Percentiles rank a stretch among this genome's conserved stretches.
phyloP scores from a whole-genome alignment of 2,113 vertebrate genomes.

The Sinocyclocheilus grahami region DNA sequence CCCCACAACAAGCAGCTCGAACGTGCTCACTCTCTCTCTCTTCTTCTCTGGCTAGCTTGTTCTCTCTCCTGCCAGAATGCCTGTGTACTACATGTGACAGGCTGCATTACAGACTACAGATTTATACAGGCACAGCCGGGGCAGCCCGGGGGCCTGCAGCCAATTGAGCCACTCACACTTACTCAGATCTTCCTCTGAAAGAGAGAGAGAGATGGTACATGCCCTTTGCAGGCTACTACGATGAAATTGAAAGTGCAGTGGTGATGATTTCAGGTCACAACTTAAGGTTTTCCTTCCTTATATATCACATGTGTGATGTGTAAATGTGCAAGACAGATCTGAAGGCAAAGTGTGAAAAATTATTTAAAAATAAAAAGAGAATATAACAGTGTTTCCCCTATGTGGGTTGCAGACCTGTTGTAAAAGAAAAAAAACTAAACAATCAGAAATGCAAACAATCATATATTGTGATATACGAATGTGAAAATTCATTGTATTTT shows the following conservation, averaged over 20 bases:
- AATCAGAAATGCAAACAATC: background rate
- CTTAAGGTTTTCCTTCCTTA: background rate
- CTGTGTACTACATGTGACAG: conserved; percentile 78
- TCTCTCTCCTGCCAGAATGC: conserved; percentile 67
- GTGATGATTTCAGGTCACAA: background rate
- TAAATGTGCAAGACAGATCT: conserved; percentile 3
- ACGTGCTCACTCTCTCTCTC: conserved; percentile 3
- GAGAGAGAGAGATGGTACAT: background rate
- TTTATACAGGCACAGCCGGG: conserved; percentile 71
- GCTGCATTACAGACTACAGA: conserved; percentile 71
- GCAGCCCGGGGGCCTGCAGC: conserved; percentile 71
- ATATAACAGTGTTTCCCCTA: background rate
- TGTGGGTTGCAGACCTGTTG: background rate
- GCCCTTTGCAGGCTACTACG: background rate
- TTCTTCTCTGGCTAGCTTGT: conserved; percentile 12
- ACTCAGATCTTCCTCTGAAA: conserved; percentile 74
- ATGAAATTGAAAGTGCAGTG: background rate
- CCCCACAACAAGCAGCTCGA: conserved; percentile 74
- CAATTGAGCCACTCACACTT: conserved; percentile 72
- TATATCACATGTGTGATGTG: background rate
- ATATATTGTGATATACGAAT: too few relatives aligned
- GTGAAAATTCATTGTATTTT: too few relatives aligned
- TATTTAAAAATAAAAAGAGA: background rate
- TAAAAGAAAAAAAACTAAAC: background rate
- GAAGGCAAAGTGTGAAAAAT: background rate